Evolutionary conservation across 1,140 invertebrate species (phyloP), one percentile per base, ranked within the genome.

Genomic region (Copidosoma floridanum): DNA sequence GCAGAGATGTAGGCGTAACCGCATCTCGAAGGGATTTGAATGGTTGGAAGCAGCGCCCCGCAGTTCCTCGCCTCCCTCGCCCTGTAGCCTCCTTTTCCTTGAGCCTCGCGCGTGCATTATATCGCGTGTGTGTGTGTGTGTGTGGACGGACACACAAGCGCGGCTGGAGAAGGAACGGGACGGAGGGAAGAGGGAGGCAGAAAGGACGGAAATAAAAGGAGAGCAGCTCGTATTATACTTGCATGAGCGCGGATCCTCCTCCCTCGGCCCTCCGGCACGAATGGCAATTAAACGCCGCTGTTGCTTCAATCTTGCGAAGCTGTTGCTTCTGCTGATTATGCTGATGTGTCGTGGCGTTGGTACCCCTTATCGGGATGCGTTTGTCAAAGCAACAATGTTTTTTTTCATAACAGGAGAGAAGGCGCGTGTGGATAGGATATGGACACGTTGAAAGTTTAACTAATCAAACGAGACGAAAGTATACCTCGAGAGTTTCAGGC

Each of bases 201-300:
- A 40, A 14, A 46, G 58, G 46, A 65, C 44, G 48, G 29, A 41
- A 18, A 55, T 29, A 26, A 61, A 65, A 44, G 59, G 56, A 66
- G 54, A 64, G 60, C 63, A 60, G 55, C 24, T 50, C 46, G 48
- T 69, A 74, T 74, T 74, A 74, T 69, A 74, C 72, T 74, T 74
- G 67, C 72, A 74, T 73, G 70, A 73, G 65, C 54, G 58, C 51
- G 62, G n/a, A n/a, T n/a, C n/a, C n/a, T 41, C 57, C 64, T 66
- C 62, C 23, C 57, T 47, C 61, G 47, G 59, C 60, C 58, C 54
- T 71, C 67, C 71, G 66, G 72, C 65, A 61, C 69, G 66, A 72
- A 74, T 73, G 66, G 64, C 69, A 73, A 73, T 74, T 73, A 74
- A 73, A 73, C 65, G 59, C 29, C 47, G 35, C 43, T 48, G 50